phyloP scores from a whole-genome alignment of 2,113 vertebrate species.

The Coreoperca whiteheadi region DNA sequence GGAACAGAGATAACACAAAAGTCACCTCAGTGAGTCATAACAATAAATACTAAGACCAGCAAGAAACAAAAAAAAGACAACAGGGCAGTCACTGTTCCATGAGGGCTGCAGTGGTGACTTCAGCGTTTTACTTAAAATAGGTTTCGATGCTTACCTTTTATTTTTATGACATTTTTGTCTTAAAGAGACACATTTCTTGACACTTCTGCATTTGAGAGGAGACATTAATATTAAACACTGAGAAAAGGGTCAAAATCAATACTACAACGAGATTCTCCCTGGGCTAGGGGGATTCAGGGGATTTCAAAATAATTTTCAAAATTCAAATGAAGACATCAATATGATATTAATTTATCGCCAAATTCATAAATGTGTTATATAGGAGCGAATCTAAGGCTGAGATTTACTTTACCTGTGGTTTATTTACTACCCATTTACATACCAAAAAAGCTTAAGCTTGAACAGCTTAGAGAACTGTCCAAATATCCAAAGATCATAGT shows the following conservation, averaged over 20 bases:
- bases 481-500: neutral
- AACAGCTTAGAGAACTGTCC: neutral
- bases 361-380: neutral
- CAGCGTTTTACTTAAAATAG: neutral
- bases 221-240: neutral
- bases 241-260: neutral
- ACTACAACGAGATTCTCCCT: neutral
- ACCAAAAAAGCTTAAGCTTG: neutral
- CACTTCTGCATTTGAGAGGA: neutral
- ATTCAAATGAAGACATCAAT: neutral
- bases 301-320: neutral
- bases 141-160: too few species aligned
- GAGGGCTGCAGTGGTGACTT: neutral
- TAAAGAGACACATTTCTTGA: neutral
- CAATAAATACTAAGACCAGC: conserved; percentile 1
- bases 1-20: conserved; percentile 42
- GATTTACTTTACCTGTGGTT: neutral
- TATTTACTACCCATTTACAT: neutral
- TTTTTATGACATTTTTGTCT: neutral
- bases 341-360: neutral
- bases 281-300: neutral
- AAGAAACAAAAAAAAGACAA: neutral
- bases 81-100: neutral
- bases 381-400: neutral
- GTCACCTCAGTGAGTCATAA: conserved; percentile 13